A percentile compares a stretch with the other conserved stretches of the same genome.
Conservation (phyloP, 2,888 invertebrate species). For the Drosophila histrio region DNA sequence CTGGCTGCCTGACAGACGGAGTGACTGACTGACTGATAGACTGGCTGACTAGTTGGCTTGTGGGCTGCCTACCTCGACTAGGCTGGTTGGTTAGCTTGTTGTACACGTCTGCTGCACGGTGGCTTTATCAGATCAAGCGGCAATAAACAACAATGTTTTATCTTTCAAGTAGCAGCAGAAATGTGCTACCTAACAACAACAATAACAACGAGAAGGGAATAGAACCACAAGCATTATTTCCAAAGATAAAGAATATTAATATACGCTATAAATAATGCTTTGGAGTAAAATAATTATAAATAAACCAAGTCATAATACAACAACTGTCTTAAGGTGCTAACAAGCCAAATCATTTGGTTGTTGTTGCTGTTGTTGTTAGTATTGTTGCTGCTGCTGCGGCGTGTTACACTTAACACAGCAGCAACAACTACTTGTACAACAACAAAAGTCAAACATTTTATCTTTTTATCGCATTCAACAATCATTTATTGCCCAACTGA, state of each 20-base stretch:
- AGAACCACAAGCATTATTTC: constrained; percentile 55
- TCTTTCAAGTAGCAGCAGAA: constrained; percentile 83
- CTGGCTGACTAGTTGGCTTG: constrained; percentile 3
- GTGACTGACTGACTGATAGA: constrained; percentile 8
- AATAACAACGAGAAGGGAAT: constrained; percentile 27
- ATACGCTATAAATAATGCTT: constrained; percentile 81
- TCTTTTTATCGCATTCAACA: constrained; percentile 81
- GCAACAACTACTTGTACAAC: constrained; percentile 44
- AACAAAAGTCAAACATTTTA: constrained; percentile 76
- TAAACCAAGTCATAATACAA: constrained; percentile 68
- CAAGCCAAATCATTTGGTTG: constrained; percentile 60
- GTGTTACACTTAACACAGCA: constrained; percentile 59
- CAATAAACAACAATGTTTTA: constrained; percentile 82
- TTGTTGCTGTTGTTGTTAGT: constrained; percentile 22
- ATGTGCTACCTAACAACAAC: constrained; percentile 78
- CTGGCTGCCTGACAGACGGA: constrained; percentile 26
- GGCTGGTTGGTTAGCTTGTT: constrained; percentile 56
- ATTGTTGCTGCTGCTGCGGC: constrained; percentile 48
- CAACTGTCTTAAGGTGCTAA: constrained; percentile 62
- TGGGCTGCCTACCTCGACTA: constrained; percentile 10
- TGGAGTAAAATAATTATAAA: constrained; percentile 72
- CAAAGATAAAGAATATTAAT: constrained; percentile 83
- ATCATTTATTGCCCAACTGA: constrained; percentile 80
- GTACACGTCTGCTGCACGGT: constrained; percentile 72
- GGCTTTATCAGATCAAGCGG: constrained; percentile 82